A percentile compares a stretch with the other conserved stretches of the same genome.
phyloP scores from a whole-genome alignment of 2,888 invertebrate genomes.

The Dysmachus trigonus region DNA sequence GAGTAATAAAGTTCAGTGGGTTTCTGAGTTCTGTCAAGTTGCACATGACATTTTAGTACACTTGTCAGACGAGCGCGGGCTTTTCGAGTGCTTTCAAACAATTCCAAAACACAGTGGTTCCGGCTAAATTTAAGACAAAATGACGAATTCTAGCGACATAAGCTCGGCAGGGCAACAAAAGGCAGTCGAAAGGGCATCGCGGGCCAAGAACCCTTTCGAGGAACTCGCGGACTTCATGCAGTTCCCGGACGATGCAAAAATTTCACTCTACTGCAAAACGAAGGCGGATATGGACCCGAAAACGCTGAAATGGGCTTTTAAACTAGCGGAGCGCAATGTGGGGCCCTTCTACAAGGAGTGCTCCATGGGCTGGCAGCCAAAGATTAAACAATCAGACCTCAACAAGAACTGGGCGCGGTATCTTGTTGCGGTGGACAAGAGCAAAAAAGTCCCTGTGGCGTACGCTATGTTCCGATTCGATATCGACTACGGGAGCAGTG shows the following conservation, averaged over 20 bases:
- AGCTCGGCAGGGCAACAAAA: conserved; percentile 55
- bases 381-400: conserved; percentile 72
- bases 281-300: conserved; percentile 60
- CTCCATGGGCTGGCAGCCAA: conserved; percentile 72
- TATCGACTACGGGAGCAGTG: conserved; percentile 72
- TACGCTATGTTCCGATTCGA: conserved; percentile 81
- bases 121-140: not conserved
- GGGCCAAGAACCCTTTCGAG: conserved; percentile 60
- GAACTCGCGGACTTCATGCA: conserved; percentile 54
- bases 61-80: not conserved
- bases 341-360: conserved; percentile 59
- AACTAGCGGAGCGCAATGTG: conserved; percentile 63
- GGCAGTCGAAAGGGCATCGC: conserved; percentile 59
- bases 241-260: conserved; percentile 51
- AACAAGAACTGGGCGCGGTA: conserved; percentile 73
- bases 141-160: not conserved
- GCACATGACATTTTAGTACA: not conserved
- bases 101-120: not conserved
- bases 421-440: conserved; percentile 66
- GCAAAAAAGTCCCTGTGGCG: conserved; percentile 69
- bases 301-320: conserved; percentile 62
- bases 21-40: not conserved
- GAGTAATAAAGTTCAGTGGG: not conserved
- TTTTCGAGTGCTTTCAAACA: not conserved
- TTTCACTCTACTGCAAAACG: conserved; percentile 56